phyloP scores from a whole-genome alignment of 1,140 invertebrate genomes.

The Zaprionus vittiger region DNA sequence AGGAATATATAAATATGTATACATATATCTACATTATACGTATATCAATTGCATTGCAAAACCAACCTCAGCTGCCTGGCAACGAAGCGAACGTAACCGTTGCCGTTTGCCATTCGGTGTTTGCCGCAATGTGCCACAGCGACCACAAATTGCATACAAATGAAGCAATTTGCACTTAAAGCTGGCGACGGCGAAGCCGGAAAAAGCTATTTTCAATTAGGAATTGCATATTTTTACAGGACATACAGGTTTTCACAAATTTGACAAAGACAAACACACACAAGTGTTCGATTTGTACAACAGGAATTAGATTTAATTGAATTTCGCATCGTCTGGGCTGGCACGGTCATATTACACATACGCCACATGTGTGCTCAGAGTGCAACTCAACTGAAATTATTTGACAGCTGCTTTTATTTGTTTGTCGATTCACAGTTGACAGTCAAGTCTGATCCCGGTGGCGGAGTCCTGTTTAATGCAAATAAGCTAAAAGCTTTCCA shows the following conservation, averaged over 20 bases:
- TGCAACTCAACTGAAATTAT: slow-evolving; percentile 34
- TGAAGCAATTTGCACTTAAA: slow-evolving; percentile 71
- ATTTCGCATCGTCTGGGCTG: slow-evolving; percentile 46
- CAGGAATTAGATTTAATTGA: slow-evolving; percentile 55
- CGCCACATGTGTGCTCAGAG: slow-evolving; percentile 30
- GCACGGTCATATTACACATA: slow-evolving; percentile 63
- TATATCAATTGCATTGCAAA: slow-evolving; percentile 1
- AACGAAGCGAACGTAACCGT: slow-evolving; percentile 36
- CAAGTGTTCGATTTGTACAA: not conserved
- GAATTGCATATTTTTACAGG: slow-evolving; percentile 65
- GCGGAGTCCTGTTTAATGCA: slow-evolving; percentile 49
- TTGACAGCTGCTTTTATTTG: slow-evolving; percentile 21
- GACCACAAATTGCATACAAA: slow-evolving; percentile 70
- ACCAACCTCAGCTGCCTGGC: not conserved
- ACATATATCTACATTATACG: not conserved
- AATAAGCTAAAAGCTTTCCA: slow-evolving; percentile 71
- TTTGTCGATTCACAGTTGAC: slow-evolving; percentile 30
- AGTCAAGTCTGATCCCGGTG: slow-evolving; percentile 19
- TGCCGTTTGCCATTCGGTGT: slow-evolving; percentile 6
- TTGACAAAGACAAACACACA: not conserved
- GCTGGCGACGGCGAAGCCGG: slow-evolving; percentile 21
- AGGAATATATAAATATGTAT: slow-evolving; percentile 42
- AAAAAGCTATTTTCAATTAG: slow-evolving; percentile 70
- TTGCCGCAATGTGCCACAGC: slow-evolving; percentile 42
- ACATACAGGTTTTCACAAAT: slow-evolving; percentile 44